Evolutionary conservation across 1,140 invertebrate species (phyloP), one percentile per base, ranked within the genome.

Genomic region (Oncopodura yosiiana): DNA sequence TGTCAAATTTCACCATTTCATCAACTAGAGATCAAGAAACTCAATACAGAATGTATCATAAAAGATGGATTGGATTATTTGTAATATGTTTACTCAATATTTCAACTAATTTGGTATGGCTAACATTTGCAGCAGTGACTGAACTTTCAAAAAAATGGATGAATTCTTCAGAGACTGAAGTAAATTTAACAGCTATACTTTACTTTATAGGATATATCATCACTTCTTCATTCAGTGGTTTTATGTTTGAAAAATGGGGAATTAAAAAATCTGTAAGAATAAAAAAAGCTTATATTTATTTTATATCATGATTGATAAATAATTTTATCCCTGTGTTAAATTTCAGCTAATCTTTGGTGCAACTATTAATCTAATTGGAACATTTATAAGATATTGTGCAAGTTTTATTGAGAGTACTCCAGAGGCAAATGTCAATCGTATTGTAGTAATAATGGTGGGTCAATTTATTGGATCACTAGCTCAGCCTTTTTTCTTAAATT

Each of bases 161-260:
- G n/a, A 41, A 52, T 39, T 11, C 30, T 2, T 14, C 2, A 1
- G 37, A 42, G 32, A 43, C 49, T 14, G 16, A 37, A 6, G 49
- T 52, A 0, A 52, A 52, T 16, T 52, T 52, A 23, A 49, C 48
- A 8, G 16, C 48, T 12, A 43, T 52, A 11, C 37, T 52, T 8
- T 52, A 52, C 16, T 49, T 21, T 52, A 21, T 34, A 30, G 49
- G 11, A 19, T 52, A 29, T n/a, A 29, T 52, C 5, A 8, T 43
- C 1, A 43, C 29, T n/a, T 41, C 49, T 21, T 32, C 49, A 2
- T 52, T 52, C 19, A 52, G 49, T 14, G 49, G 49, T 9, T 52
- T 42, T 29, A 29, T 29, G 19, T 52, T 52, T 43, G 49, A 52
- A 23, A 52, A 52, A 30, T 52, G 49, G 49, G 49, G 49, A 14